These are phyloP conservation scores for Chaetodon auriga DNA, from an alignment of 2,113 vertebrate genomes.

Conservation along the genomic window DNA sequence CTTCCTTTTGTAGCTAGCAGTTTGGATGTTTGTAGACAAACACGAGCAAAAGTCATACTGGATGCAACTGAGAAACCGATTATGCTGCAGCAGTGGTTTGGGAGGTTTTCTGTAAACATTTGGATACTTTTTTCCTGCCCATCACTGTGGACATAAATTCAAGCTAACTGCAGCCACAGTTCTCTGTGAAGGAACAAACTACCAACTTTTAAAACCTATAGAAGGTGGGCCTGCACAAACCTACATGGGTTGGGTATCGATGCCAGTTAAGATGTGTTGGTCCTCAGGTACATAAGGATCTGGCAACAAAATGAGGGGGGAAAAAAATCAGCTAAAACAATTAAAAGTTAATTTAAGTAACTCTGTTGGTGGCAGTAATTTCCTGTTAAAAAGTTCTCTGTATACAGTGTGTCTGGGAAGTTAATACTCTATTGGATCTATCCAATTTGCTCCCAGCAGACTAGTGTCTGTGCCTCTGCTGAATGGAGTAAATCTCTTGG, in stretches of 20 bases:
- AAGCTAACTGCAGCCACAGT: neutral
- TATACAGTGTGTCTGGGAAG: neutral
- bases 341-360: neutral
- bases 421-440: neutral
- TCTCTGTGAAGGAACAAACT: neutral
- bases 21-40: neutral
- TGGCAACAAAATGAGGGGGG: neutral
- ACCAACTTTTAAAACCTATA: neutral
- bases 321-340: neutral
- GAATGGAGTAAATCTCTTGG: neutral
- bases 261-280: neutral
- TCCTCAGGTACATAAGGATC: neutral
- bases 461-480: neutral
- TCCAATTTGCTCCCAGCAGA: neutral
- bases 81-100: neutral
- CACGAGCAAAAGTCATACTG: neutral
- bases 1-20: neutral
- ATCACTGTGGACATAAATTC: neutral
- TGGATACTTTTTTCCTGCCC: neutral
- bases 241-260: neutral
- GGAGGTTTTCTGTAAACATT: neutral
- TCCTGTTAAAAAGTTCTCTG: neutral
- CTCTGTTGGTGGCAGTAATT: constrained; percentile 4
- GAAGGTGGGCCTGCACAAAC: neutral
- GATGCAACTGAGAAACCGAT: neutral